phyloP scores from a whole-genome alignment of 2,888 invertebrate species.

The Eristalis intricaria region DNA sequence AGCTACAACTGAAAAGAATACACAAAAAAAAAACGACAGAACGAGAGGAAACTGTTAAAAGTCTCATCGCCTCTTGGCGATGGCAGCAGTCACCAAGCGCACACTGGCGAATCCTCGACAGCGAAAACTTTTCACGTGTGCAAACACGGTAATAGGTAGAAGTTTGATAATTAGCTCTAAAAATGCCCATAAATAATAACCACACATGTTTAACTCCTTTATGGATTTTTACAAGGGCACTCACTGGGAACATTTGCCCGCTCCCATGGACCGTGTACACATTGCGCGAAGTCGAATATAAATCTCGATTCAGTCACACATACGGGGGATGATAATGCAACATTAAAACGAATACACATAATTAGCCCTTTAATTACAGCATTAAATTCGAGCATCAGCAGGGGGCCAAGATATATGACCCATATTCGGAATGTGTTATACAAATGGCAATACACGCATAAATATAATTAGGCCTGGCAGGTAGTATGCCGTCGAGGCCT shows the following conservation, averaged over 20 bases:
- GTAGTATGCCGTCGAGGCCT: constrained; percentile 53
- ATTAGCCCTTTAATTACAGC: constrained; percentile 69
- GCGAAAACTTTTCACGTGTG: constrained; percentile 71
- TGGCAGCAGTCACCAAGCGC: constrained; percentile 41
- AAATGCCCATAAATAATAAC: constrained; percentile 79
- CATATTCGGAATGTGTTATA: constrained; percentile 65
- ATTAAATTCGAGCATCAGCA: constrained; percentile 64
- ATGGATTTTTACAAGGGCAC: constrained; percentile 63
- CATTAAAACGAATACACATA: constrained; percentile 71
- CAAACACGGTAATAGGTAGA: constrained; percentile 63
- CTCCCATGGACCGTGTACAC: constrained; percentile 65
- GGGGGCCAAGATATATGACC: constrained; percentile 68
- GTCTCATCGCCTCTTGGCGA: constrained; percentile 53
- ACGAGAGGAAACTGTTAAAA: constrained; percentile 51
- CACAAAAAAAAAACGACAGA: constrained; percentile 28
- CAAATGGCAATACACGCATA: constrained; percentile 70
- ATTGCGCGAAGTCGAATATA: constrained; percentile 53
- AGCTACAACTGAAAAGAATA: constrained; percentile 21
- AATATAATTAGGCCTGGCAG: constrained; percentile 70
- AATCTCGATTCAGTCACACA: constrained; percentile 58
- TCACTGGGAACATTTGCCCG: constrained; percentile 63
- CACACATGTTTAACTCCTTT: constrained; percentile 78
- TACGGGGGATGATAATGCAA: constrained; percentile 64
- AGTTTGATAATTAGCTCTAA: constrained; percentile 79
- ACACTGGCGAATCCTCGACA: constrained; percentile 75